Evolutionary conservation across 2,113 vertebrate species (phyloP).

Genomic region (Cercocebus atys): DNA sequence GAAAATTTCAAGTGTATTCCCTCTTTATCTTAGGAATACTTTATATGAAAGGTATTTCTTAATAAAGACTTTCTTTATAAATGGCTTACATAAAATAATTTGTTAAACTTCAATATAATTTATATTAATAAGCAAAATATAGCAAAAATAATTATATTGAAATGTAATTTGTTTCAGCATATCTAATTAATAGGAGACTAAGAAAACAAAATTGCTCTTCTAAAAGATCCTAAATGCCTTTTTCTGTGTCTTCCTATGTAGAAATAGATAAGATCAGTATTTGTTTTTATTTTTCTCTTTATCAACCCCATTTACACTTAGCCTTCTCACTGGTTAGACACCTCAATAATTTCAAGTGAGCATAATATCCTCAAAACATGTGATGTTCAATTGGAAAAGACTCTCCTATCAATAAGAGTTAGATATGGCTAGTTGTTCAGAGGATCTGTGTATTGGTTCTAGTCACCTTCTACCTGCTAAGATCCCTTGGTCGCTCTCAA

Average conservation of each 20-base stretch:
- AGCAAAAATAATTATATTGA: not conserved
- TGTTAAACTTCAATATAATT: not conserved
- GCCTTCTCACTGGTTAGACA: not conserved
- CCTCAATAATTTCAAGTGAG: not conserved
- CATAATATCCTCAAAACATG: not conserved
- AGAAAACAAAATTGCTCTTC: not conserved
- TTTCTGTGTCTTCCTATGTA: not conserved
- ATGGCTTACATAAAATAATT: not conserved
- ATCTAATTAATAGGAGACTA: not conserved
- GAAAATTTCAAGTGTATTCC: not conserved
- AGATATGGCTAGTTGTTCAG: not conserved
- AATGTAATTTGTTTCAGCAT: not conserved
- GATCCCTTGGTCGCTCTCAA: not conserved
- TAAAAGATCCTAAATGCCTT: not conserved
- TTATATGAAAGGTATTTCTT: not conserved
- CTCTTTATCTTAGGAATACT: not conserved
- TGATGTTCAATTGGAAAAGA: not conserved
- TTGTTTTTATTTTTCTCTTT: not conserved
- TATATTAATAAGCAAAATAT: not conserved
- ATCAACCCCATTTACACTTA: not conserved
- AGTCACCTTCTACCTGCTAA: not conserved
- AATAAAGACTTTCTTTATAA: not conserved
- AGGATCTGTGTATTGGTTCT: not conserved
- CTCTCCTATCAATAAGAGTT: not conserved
- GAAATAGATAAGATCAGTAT: not conserved